Percentiles rank a stretch among this genome's conserved stretches.
phyloP scores from a whole-genome alignment of 2,113 vertebrate species.

The Pelmatolapia mariae region DNA sequence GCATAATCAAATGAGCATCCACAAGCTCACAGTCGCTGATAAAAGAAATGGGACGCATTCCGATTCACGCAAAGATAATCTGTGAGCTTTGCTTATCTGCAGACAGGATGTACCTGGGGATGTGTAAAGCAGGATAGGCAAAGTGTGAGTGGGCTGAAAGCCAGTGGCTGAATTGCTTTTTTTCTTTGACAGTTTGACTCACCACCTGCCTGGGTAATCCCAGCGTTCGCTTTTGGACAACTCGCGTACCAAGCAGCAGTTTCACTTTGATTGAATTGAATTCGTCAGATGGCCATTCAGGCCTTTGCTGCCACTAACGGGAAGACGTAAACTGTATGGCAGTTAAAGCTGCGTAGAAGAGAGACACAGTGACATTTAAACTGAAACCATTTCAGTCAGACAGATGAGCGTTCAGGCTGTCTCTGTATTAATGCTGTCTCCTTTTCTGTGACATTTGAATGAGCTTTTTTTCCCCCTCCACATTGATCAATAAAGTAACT shows the following conservation, averaged over 20 bases:
- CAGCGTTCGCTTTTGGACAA: not conserved
- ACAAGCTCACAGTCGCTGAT: not conserved
- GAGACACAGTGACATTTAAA: slow-evolving; percentile 14
- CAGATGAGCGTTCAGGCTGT: not conserved
- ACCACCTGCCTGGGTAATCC: slow-evolving; percentile 48
- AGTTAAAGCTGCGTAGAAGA: not conserved
- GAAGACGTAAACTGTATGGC: not conserved
- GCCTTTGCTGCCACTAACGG: not conserved
- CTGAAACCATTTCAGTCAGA: not conserved
- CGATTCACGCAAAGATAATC: not conserved
- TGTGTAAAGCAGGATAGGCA: not conserved
- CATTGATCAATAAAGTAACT: slow-evolving; percentile 13
- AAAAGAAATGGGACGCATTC: not conserved
- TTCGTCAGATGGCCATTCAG: not conserved
- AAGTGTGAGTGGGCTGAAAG: not conserved
- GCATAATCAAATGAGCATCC: not conserved
- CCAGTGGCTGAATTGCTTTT: slow-evolving; percentile 19
- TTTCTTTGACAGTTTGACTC: slow-evolving; percentile 20
- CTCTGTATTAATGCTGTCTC: not conserved
- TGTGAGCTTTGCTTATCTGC: not conserved
- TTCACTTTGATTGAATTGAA: slow-evolving; percentile 15
- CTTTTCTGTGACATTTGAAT: slow-evolving; percentile 26
- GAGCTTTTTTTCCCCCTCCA: not conserved
- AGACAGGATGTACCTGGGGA: not conserved
- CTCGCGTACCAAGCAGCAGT: not conserved